Evolutionary conservation across 2,888 invertebrate genomes (phyloP), one percentile per base, ranked within the genome.

Genomic region (Patella depressa): DNA sequence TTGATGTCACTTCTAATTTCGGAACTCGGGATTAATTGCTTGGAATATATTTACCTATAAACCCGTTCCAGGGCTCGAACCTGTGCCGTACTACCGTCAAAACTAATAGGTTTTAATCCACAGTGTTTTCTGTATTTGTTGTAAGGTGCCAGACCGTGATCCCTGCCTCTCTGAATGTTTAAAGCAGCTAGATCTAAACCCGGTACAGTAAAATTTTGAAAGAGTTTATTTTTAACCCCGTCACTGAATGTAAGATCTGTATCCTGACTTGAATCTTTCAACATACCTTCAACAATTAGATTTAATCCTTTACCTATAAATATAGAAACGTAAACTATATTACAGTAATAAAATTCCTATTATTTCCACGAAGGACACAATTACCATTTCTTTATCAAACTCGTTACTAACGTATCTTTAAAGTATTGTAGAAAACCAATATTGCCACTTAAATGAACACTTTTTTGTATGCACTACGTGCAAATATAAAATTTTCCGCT

Each of bases 131-230:
- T 72, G 24, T 70, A 76, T 75, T n/a, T 59, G 69, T 80, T 80
- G 77, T 82, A 83, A 3, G 82, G 59, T 19, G 80, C 75, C 5
- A 83, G 53, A 45, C 81, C 83, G 72, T 82, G 83, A 72, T 83
- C 83, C 15, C 83, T 76, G 14, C 83, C 83, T 14, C 83, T 76
- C 65, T 82, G 82, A 34, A 83, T 80, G 69, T 81, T 80, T 14
- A 80, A 24, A 11, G 82, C 77, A 1, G 73, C 79, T 14, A 83
- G 73, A 45, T 83, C 83, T n/a, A 82, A 74, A n/a, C 55, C 54
- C 9, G 54, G 45, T 29, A 53, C 53, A 3, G 17, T 55, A 15
- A 17, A 65, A 24, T 19, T 53, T 29, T 55, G 45, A 55, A 55
- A 73, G 11, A 75, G 24, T 65, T 2, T 11, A n/a, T 14, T 14